Base-by-base conservation (phyloP, 1,140 invertebrate species). In the Ooceraea biroi region DNA sequence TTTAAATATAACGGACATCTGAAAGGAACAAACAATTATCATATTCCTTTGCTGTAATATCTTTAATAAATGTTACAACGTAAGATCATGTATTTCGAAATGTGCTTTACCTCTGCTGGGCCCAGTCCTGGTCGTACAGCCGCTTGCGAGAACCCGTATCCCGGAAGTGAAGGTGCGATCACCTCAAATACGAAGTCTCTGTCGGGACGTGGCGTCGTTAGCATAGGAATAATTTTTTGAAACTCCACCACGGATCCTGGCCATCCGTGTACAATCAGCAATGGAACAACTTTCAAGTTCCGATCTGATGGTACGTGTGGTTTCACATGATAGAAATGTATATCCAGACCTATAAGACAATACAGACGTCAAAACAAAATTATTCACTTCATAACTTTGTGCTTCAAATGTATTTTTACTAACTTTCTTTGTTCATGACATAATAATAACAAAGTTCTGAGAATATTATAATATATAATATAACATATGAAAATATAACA, bases 211-310 rank as follows among this genome's bases (percentile, higher is more conserved):
- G 95, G 94, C 4, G 94, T 95, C 0, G 95, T 97, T 8, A 98
- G 89, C 22, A 97, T 36, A 0, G 97, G 97, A 69, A 98, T 96
- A 0, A 98, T 94, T 87, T 97, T 96, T 85, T 97, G 97, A 92
- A 98, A 98, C 92, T 98, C 98, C 10, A 97, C 94, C 4, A 98
- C 95, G 0, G 97, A 97, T n/a, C 98, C 97, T 3, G 98, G 98
- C 98, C 98, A 99, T 14, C 98, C 98, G 91, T 99, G 98, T 10
- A 98, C 91, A 3, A 98, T 44, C 0, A 98, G 90, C 30, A 98
- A 55, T 0, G 97, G 97, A 7, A 97, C 85, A 0, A 97, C 95
- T 91, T 94, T 36, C 36, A 36, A 36, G 95, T 68, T 89, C 89
- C 41, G 36, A 7, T 91, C 84, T 90, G 89, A 83, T 0, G 95